These are phyloP conservation scores for Gymnoscelis rufifasciata DNA, from an alignment of 2,888 invertebrate species.

Conservation along the genomic window DNA sequence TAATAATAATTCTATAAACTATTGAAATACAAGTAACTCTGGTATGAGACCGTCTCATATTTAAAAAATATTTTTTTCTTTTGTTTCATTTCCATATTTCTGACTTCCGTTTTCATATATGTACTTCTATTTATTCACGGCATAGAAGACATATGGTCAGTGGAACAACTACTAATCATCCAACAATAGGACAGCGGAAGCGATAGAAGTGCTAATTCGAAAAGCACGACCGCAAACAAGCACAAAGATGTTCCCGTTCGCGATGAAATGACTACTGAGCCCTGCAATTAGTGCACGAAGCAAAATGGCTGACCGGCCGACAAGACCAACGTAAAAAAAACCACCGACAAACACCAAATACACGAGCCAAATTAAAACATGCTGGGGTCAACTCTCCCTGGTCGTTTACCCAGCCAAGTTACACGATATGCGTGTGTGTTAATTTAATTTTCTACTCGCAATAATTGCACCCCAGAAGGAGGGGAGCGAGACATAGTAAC, in stretches of 20 bases:
- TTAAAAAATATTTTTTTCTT: too few relatives aligned
- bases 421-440: conserved; percentile 70
- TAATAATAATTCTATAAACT: too few relatives aligned
- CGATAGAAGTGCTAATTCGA: conserved; percentile 75
- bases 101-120: too few relatives aligned
- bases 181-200: conserved; percentile 67
- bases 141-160: conserved; percentile 19
- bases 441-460: conserved; percentile 76
- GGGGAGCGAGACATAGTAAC: conserved; percentile 55
- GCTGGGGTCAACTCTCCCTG: conserved; percentile 40
- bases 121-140: too few relatives aligned
- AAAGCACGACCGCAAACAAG: conserved; percentile 71
- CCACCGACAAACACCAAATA: conserved; percentile 16
- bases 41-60: too few relatives aligned
- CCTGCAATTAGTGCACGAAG: conserved; percentile 68
- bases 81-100: too few relatives aligned
- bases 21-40: too few relatives aligned
- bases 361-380: conserved; percentile 31
- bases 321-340: conserved; percentile 35
- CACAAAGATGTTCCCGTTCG: conserved; percentile 60
- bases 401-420: conserved; percentile 52
- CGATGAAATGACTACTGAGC: conserved; percentile 68
- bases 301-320: conserved; percentile 70
- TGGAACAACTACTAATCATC: conserved; percentile 47
- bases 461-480: conserved; percentile 61